Evolutionary conservation across 2,797 vertebrate genomes (phyloP).

Genomic region (Rhinophrynus dorsalis): DNA sequence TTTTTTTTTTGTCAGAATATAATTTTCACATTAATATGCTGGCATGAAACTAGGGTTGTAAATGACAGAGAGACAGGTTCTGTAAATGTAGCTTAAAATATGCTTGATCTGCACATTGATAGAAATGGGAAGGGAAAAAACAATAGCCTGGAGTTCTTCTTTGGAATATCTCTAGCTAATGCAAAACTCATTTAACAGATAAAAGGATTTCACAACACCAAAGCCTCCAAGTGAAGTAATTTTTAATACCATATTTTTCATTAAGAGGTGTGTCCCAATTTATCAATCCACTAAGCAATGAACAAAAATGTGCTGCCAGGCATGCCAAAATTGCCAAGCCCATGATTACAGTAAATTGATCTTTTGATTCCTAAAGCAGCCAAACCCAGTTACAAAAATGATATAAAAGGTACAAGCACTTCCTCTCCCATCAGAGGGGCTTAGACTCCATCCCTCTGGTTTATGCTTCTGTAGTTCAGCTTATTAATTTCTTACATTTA

Average conservation of each 20-base stretch:
- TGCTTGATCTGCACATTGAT: conserved; percentile 33
- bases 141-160: conserved; percentile 37
- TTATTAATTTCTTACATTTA: conserved; percentile 7
- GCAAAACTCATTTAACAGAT: conserved; percentile 28
- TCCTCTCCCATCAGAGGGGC: conserved; percentile 27
- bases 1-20: no score
- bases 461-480: conserved; percentile 18
- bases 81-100: background rate
- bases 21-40: conserved; percentile 29
- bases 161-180: conserved; percentile 1
- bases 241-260: conserved; percentile 22
- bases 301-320: conserved; percentile 46
- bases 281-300: conserved; percentile 42
- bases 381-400: conserved; percentile 39
- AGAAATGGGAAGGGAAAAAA: conserved; percentile 2
- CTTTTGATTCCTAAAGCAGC: conserved; percentile 37
- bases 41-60: conserved; percentile 2
- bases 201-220: conserved; percentile 40
- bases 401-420: conserved; percentile 35
- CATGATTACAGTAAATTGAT: conserved; percentile 47
- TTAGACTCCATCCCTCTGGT: conserved; percentile 34
- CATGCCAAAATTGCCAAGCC: conserved; percentile 47
- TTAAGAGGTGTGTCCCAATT: conserved; percentile 43
- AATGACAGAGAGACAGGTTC: conserved; percentile 11
- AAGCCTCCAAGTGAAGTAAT: conserved; percentile 33